These are phyloP conservation scores for Nudaria mundana DNA, from an alignment of 2,888 invertebrate species.

Conservation along the genomic window DNA sequence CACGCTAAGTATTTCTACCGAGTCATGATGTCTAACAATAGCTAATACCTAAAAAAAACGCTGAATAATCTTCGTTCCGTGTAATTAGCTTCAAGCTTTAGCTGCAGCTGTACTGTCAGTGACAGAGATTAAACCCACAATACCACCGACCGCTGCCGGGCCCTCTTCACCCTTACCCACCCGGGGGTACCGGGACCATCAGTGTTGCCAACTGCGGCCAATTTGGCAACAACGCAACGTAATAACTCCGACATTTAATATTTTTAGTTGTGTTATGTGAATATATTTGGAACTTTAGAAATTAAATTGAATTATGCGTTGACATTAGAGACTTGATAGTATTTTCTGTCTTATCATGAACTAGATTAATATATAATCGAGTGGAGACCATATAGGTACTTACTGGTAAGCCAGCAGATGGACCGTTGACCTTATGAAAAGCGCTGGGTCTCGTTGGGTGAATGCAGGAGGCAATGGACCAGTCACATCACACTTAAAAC, in stretches of 20 bases:
- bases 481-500: too few species aligned
- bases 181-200: constrained; percentile 1
- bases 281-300: too few species aligned
- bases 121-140: constrained; percentile 28
- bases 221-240: constrained; percentile 27
- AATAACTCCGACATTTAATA: constrained; percentile 33
- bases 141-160: not conserved
- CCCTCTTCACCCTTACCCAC: not conserved
- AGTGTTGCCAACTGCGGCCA: constrained; percentile 32
- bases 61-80: constrained; percentile 33
- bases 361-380: too few species aligned
- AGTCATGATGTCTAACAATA: constrained; percentile 1
- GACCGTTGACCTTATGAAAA: too few species aligned
- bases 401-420: too few species aligned
- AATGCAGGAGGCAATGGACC: too few species aligned
- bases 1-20: not conserved
- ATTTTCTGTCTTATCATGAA: too few species aligned
- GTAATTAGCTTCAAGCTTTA: constrained; percentile 32
- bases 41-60: constrained; percentile 27
- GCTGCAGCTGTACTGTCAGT: constrained; percentile 21
- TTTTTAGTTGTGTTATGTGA: constrained; percentile 17
- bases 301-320: too few species aligned
- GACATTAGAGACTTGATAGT: too few species aligned
- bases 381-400: too few species aligned
- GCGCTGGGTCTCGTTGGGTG: too few species aligned